Conservation (phyloP, 2,888 invertebrate species). For the Acanthosoma haemorrhoidale region DNA sequence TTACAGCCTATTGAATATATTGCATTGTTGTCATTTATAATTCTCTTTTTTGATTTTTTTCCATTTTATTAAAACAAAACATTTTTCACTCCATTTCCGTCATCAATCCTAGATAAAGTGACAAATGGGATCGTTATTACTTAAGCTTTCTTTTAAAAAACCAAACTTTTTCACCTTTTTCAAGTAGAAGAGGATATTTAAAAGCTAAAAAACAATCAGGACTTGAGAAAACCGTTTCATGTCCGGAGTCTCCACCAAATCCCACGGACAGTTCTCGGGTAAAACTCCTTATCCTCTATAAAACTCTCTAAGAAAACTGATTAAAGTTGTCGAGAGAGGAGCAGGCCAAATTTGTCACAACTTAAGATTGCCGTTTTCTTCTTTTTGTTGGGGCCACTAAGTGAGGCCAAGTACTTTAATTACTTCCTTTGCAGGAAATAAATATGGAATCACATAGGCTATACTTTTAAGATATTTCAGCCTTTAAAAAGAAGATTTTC, state of each 20-base stretch:
- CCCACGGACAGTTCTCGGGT: neutral
- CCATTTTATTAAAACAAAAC: too few species aligned
- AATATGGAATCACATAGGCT: too few species aligned
- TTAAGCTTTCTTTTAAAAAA: neutral
- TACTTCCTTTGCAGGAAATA: too few species aligned
- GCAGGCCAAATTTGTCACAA: neutral
- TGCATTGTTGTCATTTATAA: too few species aligned
- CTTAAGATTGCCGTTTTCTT: neutral
- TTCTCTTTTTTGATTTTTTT: too few species aligned
- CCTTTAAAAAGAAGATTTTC: too few species aligned
- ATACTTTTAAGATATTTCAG: too few species aligned
- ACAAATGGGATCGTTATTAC: neutral
- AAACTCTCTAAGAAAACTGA: conserved; percentile 1
- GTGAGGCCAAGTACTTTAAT: too few species aligned
- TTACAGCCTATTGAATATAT: too few species aligned
- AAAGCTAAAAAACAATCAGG: neutral
- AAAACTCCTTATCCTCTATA: neutral
- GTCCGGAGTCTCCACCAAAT: neutral
- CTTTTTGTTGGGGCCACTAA: too few species aligned
- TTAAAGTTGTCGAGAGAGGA: neutral
- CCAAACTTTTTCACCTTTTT: neutral
- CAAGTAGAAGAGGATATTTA: neutral
- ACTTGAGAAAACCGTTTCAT: neutral
- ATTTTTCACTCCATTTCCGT: neutral
- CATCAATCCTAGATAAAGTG: neutral